Evolutionary conservation across 2,797 vertebrate genomes (phyloP), one percentile per base, ranked within the genome.

Genomic region (Sebastiscus tertius): DNA sequence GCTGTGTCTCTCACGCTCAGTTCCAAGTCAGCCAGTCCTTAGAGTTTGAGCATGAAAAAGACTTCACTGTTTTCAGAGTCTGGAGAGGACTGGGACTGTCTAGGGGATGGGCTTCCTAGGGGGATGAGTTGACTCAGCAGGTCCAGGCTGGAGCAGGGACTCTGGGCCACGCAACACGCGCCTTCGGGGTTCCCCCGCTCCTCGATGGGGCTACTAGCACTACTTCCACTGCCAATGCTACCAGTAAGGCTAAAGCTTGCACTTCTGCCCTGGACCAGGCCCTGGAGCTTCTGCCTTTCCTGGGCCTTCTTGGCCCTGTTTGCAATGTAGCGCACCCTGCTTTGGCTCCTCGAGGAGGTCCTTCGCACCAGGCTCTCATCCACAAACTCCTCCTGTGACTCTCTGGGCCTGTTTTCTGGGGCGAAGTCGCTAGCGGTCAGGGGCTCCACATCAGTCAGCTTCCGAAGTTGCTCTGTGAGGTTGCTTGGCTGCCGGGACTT

Each of bases 101-200:
- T 78, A 22, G 72, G 91, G 90, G 76, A 72, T 72, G 81, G 94
- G 87, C 34, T 86, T 90, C 69, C 91, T 61, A 66, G 86, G 31
- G 67, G 93, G 70, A 31, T n/a, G 71, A 95, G 93, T 87, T 90
- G 83, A 66, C 92, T 62, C 12, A 94, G 94, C 75, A 87, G 87
- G 83, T 96, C 93, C 7, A 90, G 62, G 83, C 96, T 96, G 34
- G 55, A 68, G 52, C 96, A 98, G 61, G 94, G 94, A 22, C 96
- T 97, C 4, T 79, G 95, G 24, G 94, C 91, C 60, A 96, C 91
- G 0, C 95, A 97, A 87, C 98, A 99, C 8, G 97, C 97, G 0
- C 98, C 98, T 91, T 99, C 98, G 0, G 98, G 98, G 77, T 96
- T 97, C 0, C 98, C 98, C 24, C 98, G 92, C 93, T 99, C 97